Evolutionary conservation across 53 echinoderm and acorn worm genomes (phyloP).

Genomic region (Holothuria scabra): DNA sequence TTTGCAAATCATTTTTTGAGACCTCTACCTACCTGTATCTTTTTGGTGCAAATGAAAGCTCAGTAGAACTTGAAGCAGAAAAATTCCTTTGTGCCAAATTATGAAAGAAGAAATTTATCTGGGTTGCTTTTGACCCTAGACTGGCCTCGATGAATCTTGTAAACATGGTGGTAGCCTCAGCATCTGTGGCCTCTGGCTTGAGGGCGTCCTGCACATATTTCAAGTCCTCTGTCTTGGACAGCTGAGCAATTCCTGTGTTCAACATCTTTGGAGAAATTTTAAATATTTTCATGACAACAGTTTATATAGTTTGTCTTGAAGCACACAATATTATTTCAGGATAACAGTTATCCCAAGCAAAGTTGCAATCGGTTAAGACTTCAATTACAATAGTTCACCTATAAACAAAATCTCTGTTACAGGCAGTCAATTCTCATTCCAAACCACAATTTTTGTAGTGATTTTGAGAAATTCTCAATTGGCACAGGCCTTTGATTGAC

Average conservation of each 20-base stretch:
- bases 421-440: no score
- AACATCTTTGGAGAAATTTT: constrained; percentile 57
- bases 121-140: constrained; percentile 91
- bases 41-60: constrained; percentile 94
- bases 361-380: no score
- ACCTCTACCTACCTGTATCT: constrained; percentile 76
- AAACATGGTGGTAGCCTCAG: constrained; percentile 93
- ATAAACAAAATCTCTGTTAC: no score
- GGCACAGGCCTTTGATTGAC: no score
- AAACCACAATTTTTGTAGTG: no score
- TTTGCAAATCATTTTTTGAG: no score
- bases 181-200: constrained; percentile 90
- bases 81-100: constrained; percentile 95
- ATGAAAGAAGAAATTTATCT: constrained; percentile 99
- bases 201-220: constrained; percentile 95
- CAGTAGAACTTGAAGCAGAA: constrained; percentile 77
- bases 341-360: no score
- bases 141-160: constrained; percentile 97
- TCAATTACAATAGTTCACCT: no score
- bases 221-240: constrained; percentile 82
- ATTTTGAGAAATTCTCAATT: no score
- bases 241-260: constrained; percentile 88
- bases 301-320: no score
- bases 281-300: no score
- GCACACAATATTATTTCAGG: no score